Percentiles rank a stretch among this genome's conserved stretches.
phyloP scores from a whole-genome alignment of 2,797 vertebrate species.

The Chaetodon trifasciatus region DNA sequence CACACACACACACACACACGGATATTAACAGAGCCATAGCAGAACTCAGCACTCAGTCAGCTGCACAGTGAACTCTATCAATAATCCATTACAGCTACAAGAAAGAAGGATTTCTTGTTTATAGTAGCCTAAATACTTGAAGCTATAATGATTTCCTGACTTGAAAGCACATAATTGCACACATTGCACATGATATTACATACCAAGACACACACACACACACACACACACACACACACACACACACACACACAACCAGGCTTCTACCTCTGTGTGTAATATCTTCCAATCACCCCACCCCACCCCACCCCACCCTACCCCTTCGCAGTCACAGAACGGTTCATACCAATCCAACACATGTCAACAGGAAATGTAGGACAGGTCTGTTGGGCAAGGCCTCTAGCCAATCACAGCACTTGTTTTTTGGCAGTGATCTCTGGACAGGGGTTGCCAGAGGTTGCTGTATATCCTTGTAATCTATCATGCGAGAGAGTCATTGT shows the following conservation, averaged over 20 bases:
- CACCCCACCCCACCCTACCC: too few relatives aligned
- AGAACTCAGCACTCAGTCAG: constrained; percentile 7
- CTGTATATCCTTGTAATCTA: constrained; percentile 37
- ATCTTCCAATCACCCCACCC: background rate
- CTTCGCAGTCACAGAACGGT: constrained; percentile 19
- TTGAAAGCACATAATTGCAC: background rate
- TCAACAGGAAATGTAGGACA: constrained; percentile 70
- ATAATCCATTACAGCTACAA: background rate
- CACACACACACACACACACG: constrained; percentile 7
- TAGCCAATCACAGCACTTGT: constrained; percentile 69
- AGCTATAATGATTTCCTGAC: constrained; percentile 4
- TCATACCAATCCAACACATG: constrained; percentile 61
- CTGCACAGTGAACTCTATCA: constrained; percentile 31
- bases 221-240: constrained; percentile 1
- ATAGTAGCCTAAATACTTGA: background rate
- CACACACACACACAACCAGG: constrained; percentile 4
- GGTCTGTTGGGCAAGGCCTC: constrained; percentile 60
- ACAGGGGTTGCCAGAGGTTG: constrained; percentile 57
- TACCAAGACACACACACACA: too few relatives aligned
- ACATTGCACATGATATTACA: background rate
- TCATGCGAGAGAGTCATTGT: constrained; percentile 18
- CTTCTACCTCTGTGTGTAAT: constrained; percentile 16
- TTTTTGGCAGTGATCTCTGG: constrained; percentile 56
- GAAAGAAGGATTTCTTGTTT: background rate
- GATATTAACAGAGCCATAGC: constrained; percentile 24